These are phyloP conservation scores for Venusia cambrica DNA, from an alignment of 2,888 invertebrate species.

Conservation along the genomic window DNA sequence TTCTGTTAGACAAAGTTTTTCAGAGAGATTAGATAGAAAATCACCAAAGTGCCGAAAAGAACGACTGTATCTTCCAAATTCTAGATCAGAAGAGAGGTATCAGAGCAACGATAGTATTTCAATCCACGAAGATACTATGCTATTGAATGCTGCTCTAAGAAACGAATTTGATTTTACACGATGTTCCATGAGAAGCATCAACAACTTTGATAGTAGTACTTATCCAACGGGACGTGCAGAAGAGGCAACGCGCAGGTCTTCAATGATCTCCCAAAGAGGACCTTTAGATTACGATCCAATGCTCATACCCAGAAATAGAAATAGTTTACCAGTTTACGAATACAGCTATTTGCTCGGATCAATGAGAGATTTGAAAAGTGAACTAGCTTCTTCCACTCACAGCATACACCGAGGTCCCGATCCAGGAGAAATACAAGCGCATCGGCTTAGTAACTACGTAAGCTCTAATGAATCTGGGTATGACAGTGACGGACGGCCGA, in stretches of 20 bases:
- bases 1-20: conserved; percentile 76
- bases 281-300: conserved; percentile 74
- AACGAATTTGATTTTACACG: conserved; percentile 62
- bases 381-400: conserved; percentile 67
- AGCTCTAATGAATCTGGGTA: conserved; percentile 92
- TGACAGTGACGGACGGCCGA: conserved; percentile 87
- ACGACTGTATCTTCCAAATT: conserved; percentile 66
- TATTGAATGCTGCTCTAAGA: conserved; percentile 59
- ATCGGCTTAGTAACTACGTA: conserved; percentile 86
- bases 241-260: conserved; percentile 62
- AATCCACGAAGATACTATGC: conserved; percentile 69
- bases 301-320: conserved; percentile 72
- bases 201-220: conserved; percentile 56
- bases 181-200: conserved; percentile 68
- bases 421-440: conserved; percentile 80
- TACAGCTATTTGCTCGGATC: conserved; percentile 64
- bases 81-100: conserved; percentile 83
- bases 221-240: conserved; percentile 56
- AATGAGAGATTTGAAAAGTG: conserved; percentile 63
- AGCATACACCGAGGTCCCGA: conserved; percentile 80
- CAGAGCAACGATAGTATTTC: conserved; percentile 76
- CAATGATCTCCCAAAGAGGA: conserved; percentile 70
- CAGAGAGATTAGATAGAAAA: conserved; percentile 70
- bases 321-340: conserved; percentile 75
- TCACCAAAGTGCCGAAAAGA: conserved; percentile 70